Evolutionary conservation across 1,140 invertebrate species (phyloP), one percentile per base, ranked within the genome.

Genomic region (Pantala flavescens): DNA sequence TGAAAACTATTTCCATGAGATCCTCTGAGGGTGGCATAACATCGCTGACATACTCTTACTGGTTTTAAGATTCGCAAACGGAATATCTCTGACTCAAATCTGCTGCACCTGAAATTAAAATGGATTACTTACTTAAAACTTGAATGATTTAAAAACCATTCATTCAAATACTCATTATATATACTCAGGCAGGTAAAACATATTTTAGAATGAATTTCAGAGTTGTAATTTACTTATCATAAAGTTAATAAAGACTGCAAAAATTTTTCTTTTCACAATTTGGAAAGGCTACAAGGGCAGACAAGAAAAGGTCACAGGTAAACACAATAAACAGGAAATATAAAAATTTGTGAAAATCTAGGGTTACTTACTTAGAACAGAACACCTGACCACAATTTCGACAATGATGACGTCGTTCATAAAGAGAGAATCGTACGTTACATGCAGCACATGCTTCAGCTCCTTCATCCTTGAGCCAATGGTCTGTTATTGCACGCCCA

Each of bases 321-420:
- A 36, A 28, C n/a, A 21, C 9, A 73, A 72, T 71, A 49, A 24
- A 21, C 71, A 23, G 14, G 71, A 23, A 72, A 76, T 73, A n/a
- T n/a, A 23, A 72, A 10, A 71, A 73, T 73, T 71, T 77, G 76
- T 16, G 63, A 42, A 42, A 74, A 70, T 74, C n/a, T n/a, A 36
- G 3, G 3, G 28, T 74, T 23, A 80, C 84, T 83, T 83, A 92
- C 90, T 91, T 96, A 14, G 95, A 95, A 85, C 97, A 99, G 84
- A 98, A 99, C 28, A 98, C 90, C 81, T 94, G 90, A 43, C 97
- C 97, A 85, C 97, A 99, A 83, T 98, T 97, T 43, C 97, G 87
- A 83, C 97, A 99, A 84, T 98, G 96, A 85, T 99, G 97, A 77
- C 92, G 89, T n/a, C 97, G 87, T 85, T 98, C 97, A 74, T 97